Evolutionary conservation across 1,140 invertebrate species (phyloP), one percentile per base, ranked within the genome.

Genomic region (Rhysida immarginata): DNA sequence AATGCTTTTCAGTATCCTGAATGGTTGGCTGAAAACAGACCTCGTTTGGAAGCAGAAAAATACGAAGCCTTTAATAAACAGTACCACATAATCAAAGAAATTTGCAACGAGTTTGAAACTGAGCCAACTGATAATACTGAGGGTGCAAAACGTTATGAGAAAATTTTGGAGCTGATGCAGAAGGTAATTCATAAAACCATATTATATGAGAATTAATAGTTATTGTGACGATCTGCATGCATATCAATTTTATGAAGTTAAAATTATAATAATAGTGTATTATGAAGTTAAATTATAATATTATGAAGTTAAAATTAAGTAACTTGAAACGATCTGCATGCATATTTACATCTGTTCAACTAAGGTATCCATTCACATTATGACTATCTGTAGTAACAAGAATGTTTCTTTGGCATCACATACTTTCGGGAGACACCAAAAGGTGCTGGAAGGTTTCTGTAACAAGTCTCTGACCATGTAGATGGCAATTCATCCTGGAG

Each of bases 1-100:
- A n/a, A n/a, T n/a, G n/a, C n/a, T n/a, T 55, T 83, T 26, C 81
- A 87, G 75, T 92, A 90, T 71, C 88, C 88, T 0, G 73, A 72
- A 25, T 95, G 87, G 82, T 67, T 95, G 21, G 76, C 79, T 14
- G 80, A 83, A 29, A 85, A 93, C 58, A 81, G 81, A 61, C 69
- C 70, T 13, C 84, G 78, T 59, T 65, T 91, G 20, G 69, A 78
- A 0, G 58, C 69, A 21, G 70, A 74, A 44, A 80, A 87, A 51
- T 75, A 76, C 53, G 74, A 79, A n/a, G 78, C 80, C 58, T 93
- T 84, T 68, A 76, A 75, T 24, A 80, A 83, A 60, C 89, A 95
- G 66, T 75, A 81, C 54, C 73, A 79, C 51, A 67, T 91, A 1
- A 89, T 93, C 78, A 72, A 78, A 63, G 69, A 83, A 60, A 78